Percentiles rank a stretch among this genome's conserved stretches.
Evolutionary conservation across 2,113 vertebrate species (phyloP).

Genomic region (Cololabis saira): DNA sequence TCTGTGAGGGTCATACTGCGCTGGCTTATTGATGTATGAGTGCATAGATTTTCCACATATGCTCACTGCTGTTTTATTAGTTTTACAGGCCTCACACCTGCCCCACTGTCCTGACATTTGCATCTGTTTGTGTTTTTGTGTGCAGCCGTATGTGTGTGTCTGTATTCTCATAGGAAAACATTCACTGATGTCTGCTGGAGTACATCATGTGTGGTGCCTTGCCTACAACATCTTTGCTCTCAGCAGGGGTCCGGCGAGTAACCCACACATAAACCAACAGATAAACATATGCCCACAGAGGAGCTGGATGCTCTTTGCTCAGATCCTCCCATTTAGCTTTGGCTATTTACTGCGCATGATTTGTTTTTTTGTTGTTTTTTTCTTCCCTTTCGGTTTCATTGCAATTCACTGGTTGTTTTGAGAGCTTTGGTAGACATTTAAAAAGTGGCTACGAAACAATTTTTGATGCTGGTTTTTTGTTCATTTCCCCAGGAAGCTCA

Average conservation of each 20-base stretch:
- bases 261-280: slow-evolving; percentile 58
- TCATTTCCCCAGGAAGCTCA: neutral
- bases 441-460: neutral
- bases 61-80: slow-evolving; percentile 51
- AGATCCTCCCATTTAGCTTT: slow-evolving; percentile 17
- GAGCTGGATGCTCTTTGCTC: slow-evolving; percentile 36
- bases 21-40: slow-evolving; percentile 17
- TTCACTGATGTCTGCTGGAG: slow-evolving; percentile 56
- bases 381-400: neutral
- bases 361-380: too few relatives aligned
- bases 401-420: slow-evolving; percentile 1
- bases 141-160: neutral
- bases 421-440: slow-evolving; percentile 14
- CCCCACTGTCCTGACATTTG: slow-evolving; percentile 38
- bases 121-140: slow-evolving; percentile 51
- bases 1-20: slow-evolving; percentile 11
- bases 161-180: slow-evolving; percentile 51
- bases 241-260: slow-evolving; percentile 62
- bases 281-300: slow-evolving; percentile 52
- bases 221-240: slow-evolving; percentile 71
- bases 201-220: slow-evolving; percentile 52
- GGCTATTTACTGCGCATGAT: slow-evolving; percentile 32
- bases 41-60: slow-evolving; percentile 43
- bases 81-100: slow-evolving; percentile 41
- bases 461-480: slow-evolving; percentile 4